Conservation (phyloP, 2,113 vertebrate genomes). For the Pelmatolapia mariae region DNA sequence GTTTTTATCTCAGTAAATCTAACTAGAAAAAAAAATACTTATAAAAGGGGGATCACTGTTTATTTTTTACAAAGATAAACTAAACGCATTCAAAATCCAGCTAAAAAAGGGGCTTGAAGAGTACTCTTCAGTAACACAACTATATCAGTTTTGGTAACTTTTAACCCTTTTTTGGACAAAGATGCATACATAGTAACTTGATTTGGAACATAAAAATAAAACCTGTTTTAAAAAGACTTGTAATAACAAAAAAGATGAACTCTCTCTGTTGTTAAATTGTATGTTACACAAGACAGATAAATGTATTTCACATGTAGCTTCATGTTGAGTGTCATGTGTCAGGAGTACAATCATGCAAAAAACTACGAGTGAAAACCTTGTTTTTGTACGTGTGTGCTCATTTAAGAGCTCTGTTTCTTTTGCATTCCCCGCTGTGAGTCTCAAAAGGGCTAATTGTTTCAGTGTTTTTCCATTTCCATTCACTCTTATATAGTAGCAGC, state of each 20-base stretch:
- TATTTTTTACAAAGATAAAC: neutral
- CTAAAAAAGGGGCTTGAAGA: neutral
- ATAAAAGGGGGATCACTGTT: neutral
- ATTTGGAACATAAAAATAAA: neutral
- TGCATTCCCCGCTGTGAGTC: neutral
- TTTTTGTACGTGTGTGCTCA: neutral
- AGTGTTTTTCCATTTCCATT: neutral
- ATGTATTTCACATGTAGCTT: neutral
- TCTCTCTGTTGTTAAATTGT: neutral
- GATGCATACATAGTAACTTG: neutral
- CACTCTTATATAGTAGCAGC: neutral
- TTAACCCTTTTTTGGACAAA: neutral
- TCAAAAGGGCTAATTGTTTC: neutral
- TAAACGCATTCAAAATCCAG: neutral
- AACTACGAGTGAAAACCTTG: neutral
- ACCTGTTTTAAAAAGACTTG: neutral
- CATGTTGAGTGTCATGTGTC: neutral
- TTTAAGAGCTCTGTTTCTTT: neutral
- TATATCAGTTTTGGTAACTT: neutral
- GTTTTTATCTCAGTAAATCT: neutral
- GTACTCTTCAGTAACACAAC: neutral
- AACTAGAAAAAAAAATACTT: neutral
- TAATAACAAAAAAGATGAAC: neutral
- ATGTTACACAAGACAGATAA: neutral
- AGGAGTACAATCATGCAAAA: neutral